phyloP scores from a whole-genome alignment of 2,113 vertebrate species.

The Tyto alba region DNA sequence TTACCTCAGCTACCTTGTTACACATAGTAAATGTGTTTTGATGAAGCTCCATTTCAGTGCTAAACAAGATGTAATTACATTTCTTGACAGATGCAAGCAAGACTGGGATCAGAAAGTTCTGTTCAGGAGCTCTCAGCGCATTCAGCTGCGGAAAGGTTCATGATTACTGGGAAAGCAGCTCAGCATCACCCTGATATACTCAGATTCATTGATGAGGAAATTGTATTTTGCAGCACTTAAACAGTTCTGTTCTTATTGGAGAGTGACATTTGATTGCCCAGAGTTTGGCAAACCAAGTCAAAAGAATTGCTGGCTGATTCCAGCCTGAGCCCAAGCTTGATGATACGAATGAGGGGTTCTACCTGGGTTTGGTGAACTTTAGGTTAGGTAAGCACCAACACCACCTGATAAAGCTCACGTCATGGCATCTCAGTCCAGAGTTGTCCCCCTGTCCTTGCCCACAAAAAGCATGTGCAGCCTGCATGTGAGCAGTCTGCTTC shows the following conservation, averaged over 20 bases:
- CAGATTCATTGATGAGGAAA: background rate
- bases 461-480: background rate
- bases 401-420: background rate
- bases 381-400: background rate
- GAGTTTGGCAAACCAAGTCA: background rate
- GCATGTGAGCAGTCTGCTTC: background rate
- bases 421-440: background rate
- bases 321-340: background rate
- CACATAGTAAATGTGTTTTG: slow-evolving; percentile 15
- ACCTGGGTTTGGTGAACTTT: background rate
- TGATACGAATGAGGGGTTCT: background rate
- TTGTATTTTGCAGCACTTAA: background rate
- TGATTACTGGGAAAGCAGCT: slow-evolving; percentile 15
- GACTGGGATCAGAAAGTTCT: slow-evolving; percentile 32
- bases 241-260: background rate
- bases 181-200: background rate
- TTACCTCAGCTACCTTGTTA: background rate
- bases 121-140: slow-evolving; percentile 3
- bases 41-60: slow-evolving; percentile 34
- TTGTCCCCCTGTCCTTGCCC: too few species aligned
- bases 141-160: slow-evolving; percentile 30
- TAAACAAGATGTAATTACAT: slow-evolving; percentile 22
- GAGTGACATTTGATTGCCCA: background rate
- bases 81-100: slow-evolving; percentile 15
- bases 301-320: background rate